Evolutionary conservation across 2,888 invertebrate genomes (phyloP), one percentile per base, ranked within the genome.

Genomic region (Habrosyne pyritoides): DNA sequence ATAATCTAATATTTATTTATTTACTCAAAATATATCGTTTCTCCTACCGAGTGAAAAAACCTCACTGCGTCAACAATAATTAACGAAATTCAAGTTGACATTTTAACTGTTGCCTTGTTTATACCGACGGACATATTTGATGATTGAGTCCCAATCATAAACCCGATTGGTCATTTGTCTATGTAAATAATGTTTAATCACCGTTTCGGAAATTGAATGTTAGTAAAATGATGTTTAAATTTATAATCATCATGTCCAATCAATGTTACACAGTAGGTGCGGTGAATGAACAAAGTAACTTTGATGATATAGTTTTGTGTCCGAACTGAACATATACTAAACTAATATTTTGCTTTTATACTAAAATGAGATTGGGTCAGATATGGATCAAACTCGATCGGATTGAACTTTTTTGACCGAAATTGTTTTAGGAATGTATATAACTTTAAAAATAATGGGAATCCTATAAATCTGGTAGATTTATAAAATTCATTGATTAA

Each of bases 1-100:
- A n/a, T n/a, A n/a, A n/a, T n/a, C n/a, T n/a, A n/a, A n/a, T n/a
- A n/a, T n/a, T n/a, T n/a, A n/a, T n/a, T n/a, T n/a, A n/a, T n/a
- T n/a, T 2, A 7, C n/a, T n/a, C 14, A 42, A n/a, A 42, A 42
- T 14, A n/a, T 42, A 6, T 42, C 14, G 0, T 42, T 18, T n/a
- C 18, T 42, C 18, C 7, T 42, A 42, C 14, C 5, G 14, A 8
- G 46, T 47, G 21, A 47, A 21, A 6, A 47, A 4, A 5, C 21
- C 12, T 21, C 8, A 30, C 33, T n/a, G n/a, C 3, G 24, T 42
- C 21, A 18, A 21, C 10, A n/a, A 28, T 14, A 49, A 49, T 50
- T 50, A 50, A 49, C 14, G 8, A 30, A 50, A 50, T 28, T 50
- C 28, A 50, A 30, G 50, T 50, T 50, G 50, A 50, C 50, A 50